Evolutionary conservation across 2,113 vertebrate genomes (phyloP), one percentile per base, ranked within the genome.

Genomic region (Sinocyclocheilus anophthalmus): DNA sequence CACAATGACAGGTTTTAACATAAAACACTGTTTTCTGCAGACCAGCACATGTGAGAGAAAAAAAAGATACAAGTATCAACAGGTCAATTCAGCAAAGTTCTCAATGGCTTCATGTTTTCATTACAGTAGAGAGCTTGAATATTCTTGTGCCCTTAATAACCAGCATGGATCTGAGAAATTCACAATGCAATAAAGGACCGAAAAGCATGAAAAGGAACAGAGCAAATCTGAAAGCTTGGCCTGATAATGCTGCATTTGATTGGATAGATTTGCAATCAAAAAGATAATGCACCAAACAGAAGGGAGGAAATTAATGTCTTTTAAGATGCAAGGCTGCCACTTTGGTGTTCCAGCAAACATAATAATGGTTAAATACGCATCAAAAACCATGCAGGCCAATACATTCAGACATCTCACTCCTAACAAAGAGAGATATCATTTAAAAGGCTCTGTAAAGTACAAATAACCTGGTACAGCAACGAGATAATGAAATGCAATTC

Each of bases 101-200:
- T 78, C 57, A 83, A 88, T 87, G 89, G 87, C 87, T 83, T 88
- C 10, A 13, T 84, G 69, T 53, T 70, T 18, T 45, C 33, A 80
- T 11, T 81, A 75, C 42, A 85, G 42, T 55, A 53, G 42, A 55
- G 30, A 72, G 67, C 59, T 53, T 20, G 8, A 61, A 59, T 22
- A 30, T 39, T 53, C 9, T 77, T 84, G 59, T 85, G 80, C 33
- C 48, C 57, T 69, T 67, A 9, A 81, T 33, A 24, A 18, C 59
- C 53, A 59, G 77, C 77, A 61, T 39, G 67, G 57, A 45, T 63
- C 79, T 30, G 39, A 50, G 37, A 65, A 26, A 30, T 33, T 67
- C 80, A 67, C 24, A 8, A 45, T 50, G n/a, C 61, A 67, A 30
- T 50, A 12, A 48, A 67, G 8, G 39, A 48, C 1, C 26, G 18